These are phyloP conservation scores for Dendrocopos noguchii DNA, from an alignment of 2,113 vertebrate species.

Conservation along the genomic window DNA sequence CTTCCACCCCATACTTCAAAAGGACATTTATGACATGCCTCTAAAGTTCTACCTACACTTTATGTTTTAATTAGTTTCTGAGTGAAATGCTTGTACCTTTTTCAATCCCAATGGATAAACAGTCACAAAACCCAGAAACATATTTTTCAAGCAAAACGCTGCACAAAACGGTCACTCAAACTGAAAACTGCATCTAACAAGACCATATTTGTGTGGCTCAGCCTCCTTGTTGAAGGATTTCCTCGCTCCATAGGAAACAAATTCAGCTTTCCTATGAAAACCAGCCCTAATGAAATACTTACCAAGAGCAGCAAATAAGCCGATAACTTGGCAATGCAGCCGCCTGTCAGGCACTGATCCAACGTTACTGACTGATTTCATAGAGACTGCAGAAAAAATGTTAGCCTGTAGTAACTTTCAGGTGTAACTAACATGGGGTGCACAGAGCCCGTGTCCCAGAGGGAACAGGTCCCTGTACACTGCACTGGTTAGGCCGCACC, in stretches of 20 bases:
- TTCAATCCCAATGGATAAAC: background rate
- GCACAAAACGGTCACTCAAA: background rate
- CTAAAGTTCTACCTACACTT: background rate
- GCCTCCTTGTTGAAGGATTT: background rate
- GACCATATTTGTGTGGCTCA: background rate
- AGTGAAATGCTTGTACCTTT: background rate
- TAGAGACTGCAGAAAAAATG: background rate
- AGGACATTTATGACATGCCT: background rate
- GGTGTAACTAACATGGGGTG: background rate
- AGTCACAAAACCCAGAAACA: background rate
- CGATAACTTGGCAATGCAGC: constrained; percentile 19
- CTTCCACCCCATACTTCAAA: constrained; percentile 6
- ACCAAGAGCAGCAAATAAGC: constrained; percentile 20
- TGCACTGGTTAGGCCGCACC: too few relatives aligned
- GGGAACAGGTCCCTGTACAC: background rate
- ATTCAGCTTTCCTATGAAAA: constrained; percentile 4
- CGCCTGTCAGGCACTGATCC: constrained; percentile 26
- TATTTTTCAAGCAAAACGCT: background rate
- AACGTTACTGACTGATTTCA: background rate
- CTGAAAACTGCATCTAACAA: background rate
- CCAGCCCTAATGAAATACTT: constrained; percentile 43
- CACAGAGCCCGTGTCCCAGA: background rate
- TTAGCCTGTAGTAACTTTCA: background rate
- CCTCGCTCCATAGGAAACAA: background rate
- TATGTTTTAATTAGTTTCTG: constrained; percentile 20